Base-by-base conservation (phyloP, 2,113 vertebrate genomes). In the Apteryx mantelli region DNA sequence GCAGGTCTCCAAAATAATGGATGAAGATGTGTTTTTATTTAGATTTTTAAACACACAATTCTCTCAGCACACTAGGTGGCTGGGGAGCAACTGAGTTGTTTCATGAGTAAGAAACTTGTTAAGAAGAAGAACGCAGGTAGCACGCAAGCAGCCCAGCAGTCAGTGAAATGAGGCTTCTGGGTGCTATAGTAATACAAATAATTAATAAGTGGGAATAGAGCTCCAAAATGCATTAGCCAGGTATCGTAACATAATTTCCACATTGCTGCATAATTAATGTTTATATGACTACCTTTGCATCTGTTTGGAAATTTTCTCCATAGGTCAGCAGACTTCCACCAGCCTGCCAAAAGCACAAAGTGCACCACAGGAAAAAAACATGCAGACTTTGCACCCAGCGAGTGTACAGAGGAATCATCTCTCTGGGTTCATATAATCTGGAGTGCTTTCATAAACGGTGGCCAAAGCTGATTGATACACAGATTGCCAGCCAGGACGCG, bases 381-480 rank as follows among this genome's bases (percentile, higher is more conserved):
- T n/a, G 91, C 86, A 87, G 89, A 86, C 86, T 91, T 92, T 86
- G 95, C 50, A 60, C 76, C 38, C 52, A 46, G 52, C 1, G 1
- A 3, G 7, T 15, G 5, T 0, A 1, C 19, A 40, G 0, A 1
- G 64, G 28, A 86, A 4, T 71, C 66, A 2, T 34, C 42, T 76
- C 75, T 17, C 53, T 19, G 28, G 52, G 32, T 32, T 40, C 20
- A 3, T 56, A 50, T 14, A 55, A n/a, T 83, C 83, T 50, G 46
- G 11, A 71, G 26, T 2, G 6, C 30, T 58, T 78, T 50, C 77
- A 52, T 22, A n/a, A 69, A 83, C 48, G 1, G 28, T 19, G 50
- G 46, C 40, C 55, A 9, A 55, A 63, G 58, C 55, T 13, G 68
- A 50, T 56, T 12, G 13, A 56, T 36, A n/a, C 0, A 4, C 28